Percentiles rank a stretch among this genome's conserved stretches.
phyloP scores from a whole-genome alignment of 2,797 vertebrate genomes.

The Hypotaenidia philippensis region DNA sequence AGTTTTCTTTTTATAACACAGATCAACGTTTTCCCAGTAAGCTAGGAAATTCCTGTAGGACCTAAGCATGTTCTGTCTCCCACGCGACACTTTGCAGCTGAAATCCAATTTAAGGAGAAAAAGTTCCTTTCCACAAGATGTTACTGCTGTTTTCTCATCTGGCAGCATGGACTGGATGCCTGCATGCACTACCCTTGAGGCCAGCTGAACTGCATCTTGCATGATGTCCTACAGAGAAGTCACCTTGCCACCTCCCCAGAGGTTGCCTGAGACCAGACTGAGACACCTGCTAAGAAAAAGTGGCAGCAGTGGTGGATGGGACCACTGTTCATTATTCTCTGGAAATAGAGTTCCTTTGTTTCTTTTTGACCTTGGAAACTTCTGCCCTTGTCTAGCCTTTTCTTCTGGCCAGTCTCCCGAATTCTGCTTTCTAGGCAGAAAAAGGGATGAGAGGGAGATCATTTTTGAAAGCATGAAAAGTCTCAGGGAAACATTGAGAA shows the following conservation, averaged over 20 bases:
- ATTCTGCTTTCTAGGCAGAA: neutral
- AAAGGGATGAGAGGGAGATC: neutral
- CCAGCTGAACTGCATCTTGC: neutral
- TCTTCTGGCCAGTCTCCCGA: neutral
- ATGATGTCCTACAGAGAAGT: neutral
- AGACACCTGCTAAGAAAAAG: neutral
- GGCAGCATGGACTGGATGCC: neutral
- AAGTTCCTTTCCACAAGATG: neutral
- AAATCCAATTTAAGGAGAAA: neutral
- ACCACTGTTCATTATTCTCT: neutral
- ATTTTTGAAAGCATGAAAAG: neutral
- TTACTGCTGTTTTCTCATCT: neutral
- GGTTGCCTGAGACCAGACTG: neutral
- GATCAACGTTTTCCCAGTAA: neutral
- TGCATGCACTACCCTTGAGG: accelerated
- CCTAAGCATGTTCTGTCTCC: neutral
- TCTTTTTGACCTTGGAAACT: constrained; percentile 15
- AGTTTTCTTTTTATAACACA: constrained; percentile 20
- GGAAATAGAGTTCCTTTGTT: neutral
- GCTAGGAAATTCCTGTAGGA: constrained; percentile 12
- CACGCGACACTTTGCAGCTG: neutral
- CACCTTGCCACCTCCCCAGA: neutral
- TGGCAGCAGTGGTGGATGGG: neutral
- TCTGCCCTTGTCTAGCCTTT: neutral
- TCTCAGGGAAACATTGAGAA: neutral